Conservation (phyloP, 2,888 invertebrate species). For the Dascillus cervinus region DNA sequence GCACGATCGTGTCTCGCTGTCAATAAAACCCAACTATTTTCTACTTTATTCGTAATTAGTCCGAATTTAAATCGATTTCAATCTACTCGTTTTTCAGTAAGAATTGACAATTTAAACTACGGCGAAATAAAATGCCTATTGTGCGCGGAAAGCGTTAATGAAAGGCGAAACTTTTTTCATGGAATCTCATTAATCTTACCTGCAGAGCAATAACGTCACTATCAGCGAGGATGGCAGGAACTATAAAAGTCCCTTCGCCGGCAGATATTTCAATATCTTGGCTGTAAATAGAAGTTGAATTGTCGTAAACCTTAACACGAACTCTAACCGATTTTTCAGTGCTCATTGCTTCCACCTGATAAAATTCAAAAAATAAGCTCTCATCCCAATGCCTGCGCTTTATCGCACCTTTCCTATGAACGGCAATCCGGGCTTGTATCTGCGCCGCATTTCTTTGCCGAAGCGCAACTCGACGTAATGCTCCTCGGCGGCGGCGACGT, state of each 20-base stretch:
- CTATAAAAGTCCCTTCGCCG: constrained; percentile 58
- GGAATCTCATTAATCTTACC: too few relatives aligned
- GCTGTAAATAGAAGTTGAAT: constrained; percentile 60
- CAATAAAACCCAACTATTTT: too few relatives aligned
- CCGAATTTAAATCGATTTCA: too few relatives aligned
- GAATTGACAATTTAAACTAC: too few relatives aligned
- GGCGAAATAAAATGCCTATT: too few relatives aligned
- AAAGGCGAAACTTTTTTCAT: too few relatives aligned
- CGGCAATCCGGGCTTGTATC: constrained; percentile 60
- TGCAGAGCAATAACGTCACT: constrained; percentile 57
- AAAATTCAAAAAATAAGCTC: constrained; percentile 17
- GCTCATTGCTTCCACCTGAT: constrained; percentile 60
- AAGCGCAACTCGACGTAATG: constrained; percentile 60
- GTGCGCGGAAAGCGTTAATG: too few relatives aligned
- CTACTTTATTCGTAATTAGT: too few relatives aligned
- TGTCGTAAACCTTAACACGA: constrained; percentile 59
- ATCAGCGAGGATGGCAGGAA: constrained; percentile 60
- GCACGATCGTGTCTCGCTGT: too few relatives aligned
- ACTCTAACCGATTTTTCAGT: constrained; percentile 59
- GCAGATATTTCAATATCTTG: constrained; percentile 63
- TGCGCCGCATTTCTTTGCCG: constrained; percentile 55
- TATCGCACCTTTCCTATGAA: constrained; percentile 56
- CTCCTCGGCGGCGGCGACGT: constrained; percentile 58
- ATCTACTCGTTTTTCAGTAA: too few relatives aligned
- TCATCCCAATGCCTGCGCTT: too few relatives aligned